Evolutionary conservation across 53 echinoderm and acorn worm species (phyloP).

Genomic region (Crossaster papposus): DNA sequence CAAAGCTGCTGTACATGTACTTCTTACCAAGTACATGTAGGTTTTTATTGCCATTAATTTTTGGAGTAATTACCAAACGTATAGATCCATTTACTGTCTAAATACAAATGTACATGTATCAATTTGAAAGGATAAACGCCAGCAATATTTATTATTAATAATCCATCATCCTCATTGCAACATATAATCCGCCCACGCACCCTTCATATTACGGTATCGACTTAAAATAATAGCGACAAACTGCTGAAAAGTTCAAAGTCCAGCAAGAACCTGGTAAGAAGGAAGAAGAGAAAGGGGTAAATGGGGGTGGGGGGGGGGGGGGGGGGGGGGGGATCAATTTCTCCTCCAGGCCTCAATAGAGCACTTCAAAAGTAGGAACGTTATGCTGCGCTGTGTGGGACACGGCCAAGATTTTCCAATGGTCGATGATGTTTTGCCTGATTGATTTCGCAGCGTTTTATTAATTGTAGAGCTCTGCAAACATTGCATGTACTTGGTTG

Average conservation of each 20-base stretch:
- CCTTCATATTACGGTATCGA: not conserved
- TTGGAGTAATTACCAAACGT: too few relatives aligned
- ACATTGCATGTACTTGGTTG: not conserved
- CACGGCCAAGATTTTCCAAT: not conserved
- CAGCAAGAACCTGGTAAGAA: not conserved
- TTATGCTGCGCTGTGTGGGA: not conserved
- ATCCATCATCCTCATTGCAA: not conserved
- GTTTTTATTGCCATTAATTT: too few relatives aligned
- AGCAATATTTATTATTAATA: not conserved
- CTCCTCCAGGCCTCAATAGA: not conserved
- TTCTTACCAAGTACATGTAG: too few relatives aligned
- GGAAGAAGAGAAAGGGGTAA: too few relatives aligned
- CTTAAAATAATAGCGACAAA: not conserved
- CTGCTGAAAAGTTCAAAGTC: conserved; percentile 4
- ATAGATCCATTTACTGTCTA: too few relatives aligned
- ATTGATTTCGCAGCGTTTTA: not conserved
- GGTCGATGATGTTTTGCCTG: not conserved
- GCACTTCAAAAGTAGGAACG: not conserved
- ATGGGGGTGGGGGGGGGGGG: too few relatives aligned
- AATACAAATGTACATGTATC: not conserved
- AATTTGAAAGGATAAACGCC: not conserved
- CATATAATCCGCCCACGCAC: not conserved
- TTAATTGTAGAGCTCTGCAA: not conserved
- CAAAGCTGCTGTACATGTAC: too few relatives aligned
- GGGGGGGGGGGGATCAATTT: not conserved